Evolutionary conservation across 2,113 vertebrate species (phyloP).

Genomic region (Pachypanchax playfairii): DNA sequence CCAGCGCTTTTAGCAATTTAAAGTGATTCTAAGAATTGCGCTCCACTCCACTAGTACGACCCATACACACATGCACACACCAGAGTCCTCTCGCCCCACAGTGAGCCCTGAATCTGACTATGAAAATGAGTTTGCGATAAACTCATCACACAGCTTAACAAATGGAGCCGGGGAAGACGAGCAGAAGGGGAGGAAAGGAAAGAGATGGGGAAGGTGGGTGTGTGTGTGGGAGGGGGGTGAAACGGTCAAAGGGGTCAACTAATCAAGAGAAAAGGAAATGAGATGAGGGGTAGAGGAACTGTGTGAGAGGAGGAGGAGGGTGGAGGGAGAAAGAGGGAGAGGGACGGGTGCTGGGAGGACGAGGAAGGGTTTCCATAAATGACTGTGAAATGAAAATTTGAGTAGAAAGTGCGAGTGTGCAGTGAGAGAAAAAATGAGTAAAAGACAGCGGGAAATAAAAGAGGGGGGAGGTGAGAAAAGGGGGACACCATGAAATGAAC

Average conservation of each 20-base stretch:
- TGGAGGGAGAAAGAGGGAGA: constrained; percentile 2
- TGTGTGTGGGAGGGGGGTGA: constrained; percentile 40
- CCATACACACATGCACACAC: constrained; percentile 16
- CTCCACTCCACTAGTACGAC: neutral
- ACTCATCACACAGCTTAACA: constrained; percentile 72
- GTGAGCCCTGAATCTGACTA: constrained; percentile 40
- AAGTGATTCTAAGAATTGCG: constrained; percentile 21
- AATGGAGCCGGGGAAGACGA: constrained; percentile 39
- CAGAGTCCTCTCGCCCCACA: constrained; percentile 9
- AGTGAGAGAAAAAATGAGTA: constrained; percentile 37
- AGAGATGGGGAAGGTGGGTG: neutral
- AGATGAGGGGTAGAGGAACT: constrained; percentile 51
- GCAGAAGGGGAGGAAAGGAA: constrained; percentile 2
- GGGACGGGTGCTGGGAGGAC: constrained; percentile 44
- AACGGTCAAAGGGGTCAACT: constrained; percentile 73
- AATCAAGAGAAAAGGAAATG: constrained; percentile 72
- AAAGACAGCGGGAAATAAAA: constrained; percentile 50
- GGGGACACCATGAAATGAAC: constrained; percentile 53
- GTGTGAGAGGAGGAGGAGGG: neutral
- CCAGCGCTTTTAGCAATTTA: constrained; percentile 44
- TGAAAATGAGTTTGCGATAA: constrained; percentile 71
- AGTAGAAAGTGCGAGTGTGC: constrained; percentile 50
- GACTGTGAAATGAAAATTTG: constrained; percentile 78
- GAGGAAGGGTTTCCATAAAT: constrained; percentile 72
- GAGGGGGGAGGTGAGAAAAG: constrained; percentile 27